These are phyloP conservation scores for Oedothorax gibbosus DNA, from an alignment of 1,140 invertebrate genomes.

Conservation along the genomic window DNA sequence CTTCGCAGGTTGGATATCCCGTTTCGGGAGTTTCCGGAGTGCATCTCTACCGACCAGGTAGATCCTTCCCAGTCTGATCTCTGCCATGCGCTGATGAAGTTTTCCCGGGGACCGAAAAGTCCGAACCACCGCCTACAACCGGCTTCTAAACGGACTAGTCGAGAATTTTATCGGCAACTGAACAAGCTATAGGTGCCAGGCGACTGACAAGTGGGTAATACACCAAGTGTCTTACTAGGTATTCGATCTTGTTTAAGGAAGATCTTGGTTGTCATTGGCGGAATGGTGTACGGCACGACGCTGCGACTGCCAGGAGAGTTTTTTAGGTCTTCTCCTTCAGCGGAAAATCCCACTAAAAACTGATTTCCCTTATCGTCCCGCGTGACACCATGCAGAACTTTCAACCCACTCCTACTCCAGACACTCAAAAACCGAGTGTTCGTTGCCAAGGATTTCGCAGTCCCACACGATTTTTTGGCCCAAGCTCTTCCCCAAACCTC, in stretches of 20 bases:
- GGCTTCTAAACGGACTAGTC: slow-evolving; percentile 66
- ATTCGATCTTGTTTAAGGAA: slow-evolving; percentile 63
- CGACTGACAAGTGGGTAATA: neutral
- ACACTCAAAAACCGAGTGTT: neutral
- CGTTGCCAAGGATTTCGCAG: neutral
- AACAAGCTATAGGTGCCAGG: slow-evolving; percentile 64
- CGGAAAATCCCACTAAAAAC: neutral
- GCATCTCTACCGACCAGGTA: slow-evolving; percentile 68
- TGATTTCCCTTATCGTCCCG: neutral
- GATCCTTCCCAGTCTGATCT: slow-evolving; percentile 66
- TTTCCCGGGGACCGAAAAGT: neutral
- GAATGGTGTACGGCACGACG: slow-evolving; percentile 62
- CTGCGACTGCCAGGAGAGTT: too few species aligned
- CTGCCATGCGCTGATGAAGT: neutral
- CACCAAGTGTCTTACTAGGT: slow-evolving; percentile 67
- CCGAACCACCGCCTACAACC: slow-evolving; percentile 62
- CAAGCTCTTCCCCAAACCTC: neutral
- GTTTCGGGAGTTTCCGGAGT: slow-evolving; percentile 64
- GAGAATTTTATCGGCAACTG: slow-evolving; percentile 68
- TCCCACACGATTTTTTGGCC: neutral
- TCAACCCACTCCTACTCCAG: neutral
- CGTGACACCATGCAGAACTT: neutral
- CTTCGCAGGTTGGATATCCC: too few species aligned
- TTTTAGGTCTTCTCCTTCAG: too few species aligned
- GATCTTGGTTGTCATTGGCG: slow-evolving; percentile 60